A percentile compares a stretch with the other conserved stretches of the same genome.
Evolutionary conservation across 2,797 vertebrate species (phyloP).

Genomic region (Chelidonichthys spinosus): DNA sequence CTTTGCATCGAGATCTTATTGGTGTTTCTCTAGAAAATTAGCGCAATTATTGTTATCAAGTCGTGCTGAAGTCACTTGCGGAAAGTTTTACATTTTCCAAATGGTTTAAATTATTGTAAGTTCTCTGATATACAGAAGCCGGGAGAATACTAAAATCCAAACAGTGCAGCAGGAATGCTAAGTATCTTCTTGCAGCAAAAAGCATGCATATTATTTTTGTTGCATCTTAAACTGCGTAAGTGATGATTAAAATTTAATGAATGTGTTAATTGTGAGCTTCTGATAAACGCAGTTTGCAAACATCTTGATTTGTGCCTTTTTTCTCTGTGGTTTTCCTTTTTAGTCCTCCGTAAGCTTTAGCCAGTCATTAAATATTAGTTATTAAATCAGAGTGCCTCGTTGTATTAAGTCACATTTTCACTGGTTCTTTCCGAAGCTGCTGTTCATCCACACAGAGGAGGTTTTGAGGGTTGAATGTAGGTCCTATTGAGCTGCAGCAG

Average conservation of each 20-base stretch:
- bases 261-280: constrained; percentile 24
- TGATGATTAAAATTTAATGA: constrained; percentile 39
- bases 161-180: constrained; percentile 21
- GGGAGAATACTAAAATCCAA: constrained; percentile 36
- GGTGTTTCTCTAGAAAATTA: constrained; percentile 44
- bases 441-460: background rate
- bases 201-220: constrained; percentile 17
- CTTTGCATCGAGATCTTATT: constrained; percentile 45
- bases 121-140: constrained; percentile 20
- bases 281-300: background rate
- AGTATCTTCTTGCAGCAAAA: constrained; percentile 20
- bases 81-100: constrained; percentile 38
- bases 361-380: constrained; percentile 55
- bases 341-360: constrained; percentile 31
- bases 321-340: constrained; percentile 35
- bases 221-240: constrained; percentile 36
- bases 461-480: constrained; percentile 9
- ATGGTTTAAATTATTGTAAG: constrained; percentile 36
- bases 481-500: constrained; percentile 25
- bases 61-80: constrained; percentile 29
- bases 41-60: constrained; percentile 52
- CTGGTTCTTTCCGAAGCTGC: constrained; percentile 23
- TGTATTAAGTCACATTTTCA: constrained; percentile 37
- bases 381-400: constrained; percentile 58
- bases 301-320: background rate